Evolutionary conservation across 2,113 vertebrate genomes (phyloP), one percentile per base, ranked within the genome.

Genomic region (Castor canadensis): DNA sequence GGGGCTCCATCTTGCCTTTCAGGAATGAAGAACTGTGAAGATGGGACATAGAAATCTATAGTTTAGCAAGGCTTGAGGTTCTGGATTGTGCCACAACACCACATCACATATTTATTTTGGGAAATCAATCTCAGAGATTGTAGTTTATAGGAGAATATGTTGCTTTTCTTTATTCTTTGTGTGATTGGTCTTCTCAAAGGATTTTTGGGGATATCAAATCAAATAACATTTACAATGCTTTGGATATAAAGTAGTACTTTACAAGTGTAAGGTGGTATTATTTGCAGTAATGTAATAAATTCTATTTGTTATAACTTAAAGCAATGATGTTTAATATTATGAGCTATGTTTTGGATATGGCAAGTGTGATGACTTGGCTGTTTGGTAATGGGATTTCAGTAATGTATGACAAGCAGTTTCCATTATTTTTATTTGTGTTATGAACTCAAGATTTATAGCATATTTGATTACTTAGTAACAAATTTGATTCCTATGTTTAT

Each of bases 201-300:
- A 75, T 9, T 82, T 84, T 96, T 93, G 49, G 20, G 91, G 47
- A 56, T 91, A 22, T 35, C 47, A 91, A 79, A 35, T 54, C 30
- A 92, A 89, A 43, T 82, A 81, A 80, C n/a, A 28, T 24, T n/a
- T 62, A 71, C 58, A 91, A 87, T 93, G 24, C 35, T 60, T 89
- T 66, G 4, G 56, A 69, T 91, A 81, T 76, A n/a, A 71, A 54
- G 5, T 47, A 62, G 9, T 60, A 7, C 77, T 95, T 88, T 71
- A 26, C 15, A 80, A 38, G 24, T 38, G 8, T 66, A 67, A 90
- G 30, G 35, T 60, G 30, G 12, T 9, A 54, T 80, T 85, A 54
- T 81, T 91, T 91, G 5, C 3, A 83, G 52, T 69, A 58, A 73
- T 77, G 24, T 30, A 91, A 12, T 62, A 35, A 54, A 60, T 79